phyloP scores from a whole-genome alignment of 2,888 invertebrate genomes.

The Hyposoter dolosus region DNA sequence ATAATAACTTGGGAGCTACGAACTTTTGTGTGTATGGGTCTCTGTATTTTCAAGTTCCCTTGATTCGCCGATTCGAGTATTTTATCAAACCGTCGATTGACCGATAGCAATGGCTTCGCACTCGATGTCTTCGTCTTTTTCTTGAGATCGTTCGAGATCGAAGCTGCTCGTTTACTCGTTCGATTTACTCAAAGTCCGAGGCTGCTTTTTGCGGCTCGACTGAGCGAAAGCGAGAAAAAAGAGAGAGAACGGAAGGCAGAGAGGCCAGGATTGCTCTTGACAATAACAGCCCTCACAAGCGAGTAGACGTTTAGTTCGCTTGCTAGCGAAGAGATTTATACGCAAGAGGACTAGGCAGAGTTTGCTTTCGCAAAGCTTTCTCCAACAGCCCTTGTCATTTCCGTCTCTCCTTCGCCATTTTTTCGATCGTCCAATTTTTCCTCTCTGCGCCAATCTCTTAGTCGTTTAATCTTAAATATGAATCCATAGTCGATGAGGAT shows the following conservation, averaged over 20 bases:
- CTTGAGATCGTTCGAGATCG: not conserved
- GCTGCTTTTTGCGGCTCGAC: not conserved
- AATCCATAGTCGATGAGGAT: not conserved
- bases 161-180: not conserved
- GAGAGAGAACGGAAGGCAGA: not conserved
- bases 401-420: conserved; percentile 22
- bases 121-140: not conserved
- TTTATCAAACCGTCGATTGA: not conserved
- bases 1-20: not conserved
- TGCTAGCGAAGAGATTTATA: conserved; percentile 8
- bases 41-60: too few relatives aligned
- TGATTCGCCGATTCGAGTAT: not conserved
- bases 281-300: conserved; percentile 45
- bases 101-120: not conserved
- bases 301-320: conserved; percentile 54
- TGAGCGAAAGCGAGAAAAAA: not conserved
- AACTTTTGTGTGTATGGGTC: too few relatives aligned
- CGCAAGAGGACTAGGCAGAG: conserved; percentile 15
- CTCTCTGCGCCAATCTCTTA: not conserved
- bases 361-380: conserved; percentile 54
- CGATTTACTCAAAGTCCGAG: conserved; percentile 2
- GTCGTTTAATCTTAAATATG: not conserved
- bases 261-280: conserved; percentile 21
- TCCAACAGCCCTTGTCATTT: conserved; percentile 19
- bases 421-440: conserved; percentile 6